These are phyloP conservation scores for Menidia menidia DNA, from an alignment of 2,797 vertebrate genomes.

Conservation along the genomic window DNA sequence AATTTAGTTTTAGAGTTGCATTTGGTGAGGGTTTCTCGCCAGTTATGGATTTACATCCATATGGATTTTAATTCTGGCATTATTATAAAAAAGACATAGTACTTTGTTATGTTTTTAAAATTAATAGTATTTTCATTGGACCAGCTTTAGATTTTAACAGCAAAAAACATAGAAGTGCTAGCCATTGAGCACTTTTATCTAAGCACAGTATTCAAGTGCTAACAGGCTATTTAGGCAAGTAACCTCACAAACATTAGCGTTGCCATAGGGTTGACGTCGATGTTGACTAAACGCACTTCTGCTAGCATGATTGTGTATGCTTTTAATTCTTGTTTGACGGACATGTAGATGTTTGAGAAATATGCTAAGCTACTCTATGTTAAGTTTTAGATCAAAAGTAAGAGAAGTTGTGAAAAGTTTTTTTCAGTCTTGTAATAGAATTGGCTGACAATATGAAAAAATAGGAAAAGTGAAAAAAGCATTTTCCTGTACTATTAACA, in stretches of 20 bases:
- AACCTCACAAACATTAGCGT: background rate
- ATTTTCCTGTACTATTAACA: background rate
- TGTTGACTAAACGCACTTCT: background rate
- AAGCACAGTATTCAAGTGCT: slow-evolving; percentile 8
- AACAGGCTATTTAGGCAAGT: background rate
- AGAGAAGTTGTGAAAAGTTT: background rate
- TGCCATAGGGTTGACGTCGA: background rate
- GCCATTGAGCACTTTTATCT: too few species aligned
- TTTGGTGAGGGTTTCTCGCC: too few species aligned
- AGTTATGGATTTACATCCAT: too few species aligned
- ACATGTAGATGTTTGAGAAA: too few species aligned
- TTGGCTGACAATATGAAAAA: slow-evolving; percentile 5
- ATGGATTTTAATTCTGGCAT: too few species aligned
- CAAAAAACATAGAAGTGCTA: too few species aligned
- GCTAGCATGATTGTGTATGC: too few species aligned
- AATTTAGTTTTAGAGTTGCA: too few species aligned
- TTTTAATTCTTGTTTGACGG: too few species aligned
- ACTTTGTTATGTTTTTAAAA: background rate
- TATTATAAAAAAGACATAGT: background rate
- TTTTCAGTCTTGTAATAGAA: background rate
- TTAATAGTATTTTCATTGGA: background rate
- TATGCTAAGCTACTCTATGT: too few species aligned
- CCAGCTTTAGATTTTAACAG: background rate
- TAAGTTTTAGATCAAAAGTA: background rate
- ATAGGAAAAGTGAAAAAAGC: background rate